Base-by-base conservation (phyloP, 2,797 vertebrate species). In the Crocodylus rhombifer region DNA sequence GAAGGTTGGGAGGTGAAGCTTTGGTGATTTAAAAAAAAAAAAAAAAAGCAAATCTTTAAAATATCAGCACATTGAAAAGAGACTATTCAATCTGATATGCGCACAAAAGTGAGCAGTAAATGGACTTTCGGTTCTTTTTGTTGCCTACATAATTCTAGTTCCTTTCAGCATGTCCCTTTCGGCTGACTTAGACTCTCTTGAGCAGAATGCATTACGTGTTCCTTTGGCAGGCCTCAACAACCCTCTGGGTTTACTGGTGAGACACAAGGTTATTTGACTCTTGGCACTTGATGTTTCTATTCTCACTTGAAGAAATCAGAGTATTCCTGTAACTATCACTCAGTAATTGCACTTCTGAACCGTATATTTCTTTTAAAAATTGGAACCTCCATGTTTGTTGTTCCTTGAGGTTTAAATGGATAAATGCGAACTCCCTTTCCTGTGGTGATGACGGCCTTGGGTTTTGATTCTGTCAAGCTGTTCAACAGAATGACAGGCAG, bases 311-410 rank as follows among this genome's bases (percentile, higher is more conserved):
- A 77, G 92, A 91, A 90, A 89, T 93, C 85, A 71, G 82, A 94
- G 92, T 86, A 79, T 96, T 93, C 87, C 91, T 77, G 61, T 6
- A 83, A 58, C 76, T 84, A 61, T 92, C 79, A 30, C 92, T 93
- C 92, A 91, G 80, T 82, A 63, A 77, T 93, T 86, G 79, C 36
- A 77, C 9, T 80, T 91, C 81, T 10, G 76, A 84, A 84, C 71
- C 83, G 56, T 90, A 95, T 74, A 80, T 89, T 97, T 84, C 78
- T 78, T 95, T 92, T 93, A 86, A 71, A 92, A 92, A 87, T 87
- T 79, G 79, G 91, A 92, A 91, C 88, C 69, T 77, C 23, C 77
- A 67, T 84, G 64, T 90, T 95, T 90, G 86, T 87, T 77, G 83
- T 55, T 84, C 74, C 92, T 93, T 91, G 94, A 94, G 90, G 91